Evolutionary conservation across 2,888 invertebrate species (phyloP).

Genomic region (Philopedon plagiatum): DNA sequence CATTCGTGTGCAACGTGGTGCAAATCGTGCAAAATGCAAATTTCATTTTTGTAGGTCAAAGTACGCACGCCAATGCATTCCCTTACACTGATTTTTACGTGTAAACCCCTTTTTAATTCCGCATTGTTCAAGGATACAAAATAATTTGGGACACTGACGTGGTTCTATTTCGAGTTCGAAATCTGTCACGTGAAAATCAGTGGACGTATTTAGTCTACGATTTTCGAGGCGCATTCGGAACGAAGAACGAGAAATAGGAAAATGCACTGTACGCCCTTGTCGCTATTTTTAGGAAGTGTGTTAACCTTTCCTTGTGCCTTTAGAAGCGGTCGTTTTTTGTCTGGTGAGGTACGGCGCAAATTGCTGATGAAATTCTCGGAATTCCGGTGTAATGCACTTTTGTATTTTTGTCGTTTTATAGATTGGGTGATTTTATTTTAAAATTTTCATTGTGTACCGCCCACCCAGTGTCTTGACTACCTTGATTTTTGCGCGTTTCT

Average conservation of each 20-base stretch:
- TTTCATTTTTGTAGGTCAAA: slow-evolving; percentile 31
- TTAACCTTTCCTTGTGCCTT: slow-evolving; percentile 51
- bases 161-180: slow-evolving; percentile 1
- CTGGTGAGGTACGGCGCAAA: slow-evolving; percentile 18
- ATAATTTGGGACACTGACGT: slow-evolving; percentile 9
- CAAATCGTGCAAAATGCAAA: too few species aligned
- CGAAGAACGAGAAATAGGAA: slow-evolving; percentile 12
- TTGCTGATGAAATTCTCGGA: slow-evolving; percentile 22
- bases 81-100: slow-evolving; percentile 23
- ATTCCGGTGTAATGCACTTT: slow-evolving; percentile 29
- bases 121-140: slow-evolving; percentile 7
- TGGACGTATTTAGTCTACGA: not conserved
- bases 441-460: not conserved
- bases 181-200: not conserved
- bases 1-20: slow-evolving; percentile 17
- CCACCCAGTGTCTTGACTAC: not conserved
- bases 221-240: not conserved
- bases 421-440: not conserved
- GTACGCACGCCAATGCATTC: slow-evolving; percentile 24
- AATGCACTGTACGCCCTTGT: slow-evolving; percentile 50
- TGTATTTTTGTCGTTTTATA: not conserved
- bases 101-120: not conserved
- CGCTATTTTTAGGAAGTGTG: slow-evolving; percentile 55
- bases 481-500: not conserved
- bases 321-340: slow-evolving; percentile 41